A percentile compares a stretch with the other conserved stretches of the same genome.
Conservation (phyloP, 2,797 vertebrate species). For the Spondyliosoma cantharus region DNA sequence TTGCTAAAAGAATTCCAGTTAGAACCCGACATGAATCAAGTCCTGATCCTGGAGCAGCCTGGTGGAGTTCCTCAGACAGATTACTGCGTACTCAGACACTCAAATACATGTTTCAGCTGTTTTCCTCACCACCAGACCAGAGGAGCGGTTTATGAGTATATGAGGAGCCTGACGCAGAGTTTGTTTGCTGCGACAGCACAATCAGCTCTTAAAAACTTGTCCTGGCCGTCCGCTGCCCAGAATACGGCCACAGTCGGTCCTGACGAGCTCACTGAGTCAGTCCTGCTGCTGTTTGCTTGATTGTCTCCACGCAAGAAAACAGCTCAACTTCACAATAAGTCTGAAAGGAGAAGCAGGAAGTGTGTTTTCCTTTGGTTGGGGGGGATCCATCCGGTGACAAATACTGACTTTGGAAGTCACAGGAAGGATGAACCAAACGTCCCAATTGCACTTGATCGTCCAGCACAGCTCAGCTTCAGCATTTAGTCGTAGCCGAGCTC, state of each 20-base stretch:
- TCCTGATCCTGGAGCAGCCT: slow-evolving; percentile 15
- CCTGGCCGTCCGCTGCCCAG: background rate
- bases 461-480: slow-evolving; percentile 59
- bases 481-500: slow-evolving; percentile 61
- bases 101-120: slow-evolving; percentile 25
- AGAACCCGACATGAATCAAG: slow-evolving; percentile 8
- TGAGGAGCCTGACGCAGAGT: slow-evolving; percentile 20
- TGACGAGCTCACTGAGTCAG: slow-evolving; percentile 5
- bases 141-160: slow-evolving; percentile 24
- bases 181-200: slow-evolving; percentile 55
- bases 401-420: slow-evolving; percentile 38
- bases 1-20: slow-evolving; percentile 43
- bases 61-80: slow-evolving; percentile 21
- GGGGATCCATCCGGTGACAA: slow-evolving; percentile 22
- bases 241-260: slow-evolving; percentile 21
- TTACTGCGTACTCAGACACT: slow-evolving; percentile 7
- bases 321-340: background rate
- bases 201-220: slow-evolving; percentile 30
- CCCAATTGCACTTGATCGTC: slow-evolving; percentile 38
- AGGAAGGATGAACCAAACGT: slow-evolving; percentile 20
- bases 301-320: slow-evolving; percentile 37
- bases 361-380: slow-evolving; percentile 40
- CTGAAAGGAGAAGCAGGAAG: slow-evolving; percentile 23
- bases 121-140: slow-evolving; percentile 25
- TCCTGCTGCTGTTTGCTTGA: slow-evolving; percentile 28